Percentiles rank a stretch among this genome's conserved stretches.
These are phyloP conservation scores for Halocynthia aurantium DNA, from an alignment of 23 tunicate genomes.

Conservation along the genomic window DNA sequence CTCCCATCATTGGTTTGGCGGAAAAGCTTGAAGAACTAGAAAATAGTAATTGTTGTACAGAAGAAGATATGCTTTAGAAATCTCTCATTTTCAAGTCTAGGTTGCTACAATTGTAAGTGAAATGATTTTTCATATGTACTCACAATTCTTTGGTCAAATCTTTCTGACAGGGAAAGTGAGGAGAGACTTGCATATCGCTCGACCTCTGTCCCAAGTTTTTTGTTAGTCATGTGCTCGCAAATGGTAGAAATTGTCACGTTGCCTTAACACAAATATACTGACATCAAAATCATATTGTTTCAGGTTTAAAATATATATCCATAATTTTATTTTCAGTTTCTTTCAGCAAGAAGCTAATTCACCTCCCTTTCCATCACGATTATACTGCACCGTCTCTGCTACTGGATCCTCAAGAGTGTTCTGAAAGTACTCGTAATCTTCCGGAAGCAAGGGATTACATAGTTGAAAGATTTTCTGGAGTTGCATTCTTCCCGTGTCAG, in stretches of 20 bases:
- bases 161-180: constrained; percentile 11
- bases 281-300: too few relatives aligned
- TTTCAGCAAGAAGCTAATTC: too few relatives aligned
- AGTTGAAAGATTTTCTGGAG: constrained; percentile 31
- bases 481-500: constrained; percentile 23
- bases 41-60: not conserved
- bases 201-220: constrained; percentile 31
- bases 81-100: too few relatives aligned
- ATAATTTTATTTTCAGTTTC: too few relatives aligned
- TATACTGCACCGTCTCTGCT: constrained; percentile 77
- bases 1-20: not conserved
- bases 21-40: constrained; percentile 4
- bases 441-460: constrained; percentile 25
- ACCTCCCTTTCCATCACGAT: constrained; percentile 27
- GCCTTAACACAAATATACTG: not conserved
- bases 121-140: too few relatives aligned
- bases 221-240: constrained; percentile 45
- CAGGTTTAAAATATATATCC: too few relatives aligned
- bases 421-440: constrained; percentile 53
- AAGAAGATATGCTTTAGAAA: too few relatives aligned
- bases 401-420: constrained; percentile 47
- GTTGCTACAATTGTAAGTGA: too few relatives aligned
- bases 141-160: not conserved
- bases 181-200: constrained; percentile 33
- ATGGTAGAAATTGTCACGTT: constrained; percentile 33